Evolutionary conservation across 2,888 invertebrate genomes (phyloP).

Genomic region (Dysmachus trigonus): DNA sequence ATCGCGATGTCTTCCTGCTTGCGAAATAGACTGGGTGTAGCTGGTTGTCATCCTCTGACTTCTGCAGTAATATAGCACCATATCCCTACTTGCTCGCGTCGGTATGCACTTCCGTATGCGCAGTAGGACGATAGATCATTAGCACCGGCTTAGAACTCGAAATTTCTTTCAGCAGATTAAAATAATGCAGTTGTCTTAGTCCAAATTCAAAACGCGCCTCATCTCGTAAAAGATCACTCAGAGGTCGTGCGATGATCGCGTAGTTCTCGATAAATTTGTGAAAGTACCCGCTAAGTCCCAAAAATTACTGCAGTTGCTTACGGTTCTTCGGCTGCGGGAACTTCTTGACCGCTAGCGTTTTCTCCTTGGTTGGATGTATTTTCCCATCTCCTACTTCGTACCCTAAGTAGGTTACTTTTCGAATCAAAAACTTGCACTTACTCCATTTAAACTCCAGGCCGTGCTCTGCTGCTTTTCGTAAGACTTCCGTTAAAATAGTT

Average conservation of each 20-base stretch:
- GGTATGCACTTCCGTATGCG: conserved; percentile 52
- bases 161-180: not conserved
- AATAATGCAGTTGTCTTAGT: not conserved
- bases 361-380: not conserved
- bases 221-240: conserved; percentile 42
- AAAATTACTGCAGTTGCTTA: not conserved
- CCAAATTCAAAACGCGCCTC: not conserved
- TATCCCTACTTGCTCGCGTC: conserved; percentile 52
- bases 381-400: not conserved
- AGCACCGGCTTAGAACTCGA: conserved; percentile 48
- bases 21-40: conserved; percentile 49
- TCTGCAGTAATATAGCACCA: conserved; percentile 52
- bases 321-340: not conserved
- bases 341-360: not conserved
- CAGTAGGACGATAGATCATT: conserved; percentile 47
- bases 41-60: conserved; percentile 20
- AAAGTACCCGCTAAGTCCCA: not conserved
- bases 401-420: not conserved
- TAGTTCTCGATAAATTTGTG: not conserved
- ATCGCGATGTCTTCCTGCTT: conserved; percentile 53
- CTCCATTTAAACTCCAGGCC: conserved; percentile 29
- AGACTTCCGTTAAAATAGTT: conserved; percentile 33
- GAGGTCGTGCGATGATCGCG: not conserved
- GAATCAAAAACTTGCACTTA: conserved; percentile 51
- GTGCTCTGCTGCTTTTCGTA: conserved; percentile 45